Evolutionary conservation across 2,113 vertebrate genomes (phyloP), one percentile per base, ranked within the genome.

Genomic region (Meleagris gallopavo): DNA sequence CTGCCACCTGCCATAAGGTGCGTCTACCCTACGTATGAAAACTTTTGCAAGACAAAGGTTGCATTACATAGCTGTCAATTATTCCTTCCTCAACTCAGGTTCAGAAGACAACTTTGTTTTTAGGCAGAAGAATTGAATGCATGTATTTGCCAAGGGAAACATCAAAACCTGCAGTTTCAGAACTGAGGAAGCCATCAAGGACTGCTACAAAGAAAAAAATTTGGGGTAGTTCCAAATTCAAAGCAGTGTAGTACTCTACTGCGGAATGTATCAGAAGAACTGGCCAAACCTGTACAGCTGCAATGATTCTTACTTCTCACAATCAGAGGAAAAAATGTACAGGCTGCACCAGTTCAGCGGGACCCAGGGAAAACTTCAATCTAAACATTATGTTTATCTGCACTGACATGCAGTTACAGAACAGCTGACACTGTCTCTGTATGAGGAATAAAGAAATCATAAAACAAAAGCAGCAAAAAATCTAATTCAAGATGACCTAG

Each of bases 241-340:
- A 73, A 91, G 77, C 48, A 79, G 50, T 83, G 16, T 50, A n/a
- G 13, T 34, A 29, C 11, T 25, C 60, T 64, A 46, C 41, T 46
- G 55, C 0, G 20, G 46, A 57, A 93, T 55, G 36, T 27, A 83
- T 86, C 61, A 89, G 38, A 61, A 83, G 62, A 94, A 95, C 95
- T 89, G 55, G 91, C 30, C 79, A 89, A 95, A 95, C 95, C 91
- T 55, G 85, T 88, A 86, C 3, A 92, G 73, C 92, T 86, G 64
- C 90, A 83, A 77, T 32, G 75, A 86, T 67, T 64, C 3, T 11
- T 1, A 73, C 67, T 24, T 91, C 87, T 83, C 55, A 86, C 50
- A 83, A 85, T 30, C 15, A 61, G 54, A 41, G 80, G 14, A 52
- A 87, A 87, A 95, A 91, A 32, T 0, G 12, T 17, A 71, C 77